A percentile compares a stretch with the other conserved stretches of the same genome.
Conservation (phyloP, 2,113 vertebrate species). For the Aldabrachelys gigantea region DNA sequence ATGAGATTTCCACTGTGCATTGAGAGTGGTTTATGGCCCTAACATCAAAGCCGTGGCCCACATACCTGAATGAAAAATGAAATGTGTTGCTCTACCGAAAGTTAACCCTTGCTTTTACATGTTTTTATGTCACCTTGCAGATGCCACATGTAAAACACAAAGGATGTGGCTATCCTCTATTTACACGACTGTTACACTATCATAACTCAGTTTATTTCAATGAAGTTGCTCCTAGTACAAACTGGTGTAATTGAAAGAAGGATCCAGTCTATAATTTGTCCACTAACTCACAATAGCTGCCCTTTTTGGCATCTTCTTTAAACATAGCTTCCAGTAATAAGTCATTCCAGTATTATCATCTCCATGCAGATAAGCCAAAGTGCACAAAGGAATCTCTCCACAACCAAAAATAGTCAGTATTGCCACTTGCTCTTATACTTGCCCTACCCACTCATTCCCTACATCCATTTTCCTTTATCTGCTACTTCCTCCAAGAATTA, state of each 20-base stretch:
- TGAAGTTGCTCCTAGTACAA: not conserved
- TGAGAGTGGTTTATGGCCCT: not conserved
- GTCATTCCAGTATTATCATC: not conserved
- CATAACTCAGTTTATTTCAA: not conserved
- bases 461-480: not conserved
- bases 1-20: not conserved
- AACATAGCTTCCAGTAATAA: not conserved
- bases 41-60: fast-evolving
- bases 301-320: not conserved
- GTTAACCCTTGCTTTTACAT: not conserved
- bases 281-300: not conserved
- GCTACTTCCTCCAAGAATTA: not conserved
- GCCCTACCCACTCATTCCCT: not conserved
- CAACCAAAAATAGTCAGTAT: not conserved
- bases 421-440: not conserved
- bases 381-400: not conserved
- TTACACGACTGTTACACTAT: not conserved
- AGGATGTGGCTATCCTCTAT: not conserved
- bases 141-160: not conserved
- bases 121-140: not conserved
- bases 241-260: not conserved
- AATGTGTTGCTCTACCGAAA: not conserved
- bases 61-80: not conserved
- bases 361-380: not conserved
- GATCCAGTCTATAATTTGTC: not conserved